A percentile compares a stretch with the other conserved stretches of the same genome.
These are phyloP conservation scores for Apis cerana DNA, from an alignment of 1,140 invertebrate genomes.

Conservation along the genomic window DNA sequence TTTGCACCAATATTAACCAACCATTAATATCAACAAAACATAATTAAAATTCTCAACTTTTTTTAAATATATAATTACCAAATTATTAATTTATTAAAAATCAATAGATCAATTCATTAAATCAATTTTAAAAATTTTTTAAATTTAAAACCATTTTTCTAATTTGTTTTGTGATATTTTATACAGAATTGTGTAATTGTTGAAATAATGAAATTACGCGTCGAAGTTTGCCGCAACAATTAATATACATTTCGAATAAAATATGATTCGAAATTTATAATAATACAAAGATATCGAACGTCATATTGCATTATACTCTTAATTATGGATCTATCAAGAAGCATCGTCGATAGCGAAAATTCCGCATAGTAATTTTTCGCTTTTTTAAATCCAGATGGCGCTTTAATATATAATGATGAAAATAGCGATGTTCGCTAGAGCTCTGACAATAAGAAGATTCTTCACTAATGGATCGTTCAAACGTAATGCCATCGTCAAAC, in stretches of 20 bases:
- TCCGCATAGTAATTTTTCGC: constrained; percentile 12
- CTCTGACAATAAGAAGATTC: background rate
- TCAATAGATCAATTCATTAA: too few species aligned
- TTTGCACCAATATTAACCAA: background rate
- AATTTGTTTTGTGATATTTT: background rate
- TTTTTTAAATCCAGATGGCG: background rate
- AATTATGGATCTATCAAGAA: constrained; percentile 5
- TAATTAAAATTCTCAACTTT: background rate
- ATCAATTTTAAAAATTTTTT: too few species aligned
- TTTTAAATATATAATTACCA: background rate
- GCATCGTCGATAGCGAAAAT: constrained; percentile 1
- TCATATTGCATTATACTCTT: background rate
- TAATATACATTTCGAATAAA: constrained; percentile 3
- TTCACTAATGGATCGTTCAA: constrained; percentile 7
- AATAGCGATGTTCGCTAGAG: background rate
- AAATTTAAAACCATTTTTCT: background rate
- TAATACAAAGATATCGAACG: constrained; percentile 11
- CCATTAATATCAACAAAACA: background rate
- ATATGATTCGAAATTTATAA: constrained; percentile 12
- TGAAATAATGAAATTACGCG: background rate
- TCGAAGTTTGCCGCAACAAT: background rate
- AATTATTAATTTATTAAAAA: background rate
- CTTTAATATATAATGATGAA: background rate
- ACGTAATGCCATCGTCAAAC: constrained; percentile 30
- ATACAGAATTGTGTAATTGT: background rate